These are phyloP conservation scores for Eulemur mongoz DNA, from an alignment of 2,797 vertebrate species.

Conservation along the genomic window DNA sequence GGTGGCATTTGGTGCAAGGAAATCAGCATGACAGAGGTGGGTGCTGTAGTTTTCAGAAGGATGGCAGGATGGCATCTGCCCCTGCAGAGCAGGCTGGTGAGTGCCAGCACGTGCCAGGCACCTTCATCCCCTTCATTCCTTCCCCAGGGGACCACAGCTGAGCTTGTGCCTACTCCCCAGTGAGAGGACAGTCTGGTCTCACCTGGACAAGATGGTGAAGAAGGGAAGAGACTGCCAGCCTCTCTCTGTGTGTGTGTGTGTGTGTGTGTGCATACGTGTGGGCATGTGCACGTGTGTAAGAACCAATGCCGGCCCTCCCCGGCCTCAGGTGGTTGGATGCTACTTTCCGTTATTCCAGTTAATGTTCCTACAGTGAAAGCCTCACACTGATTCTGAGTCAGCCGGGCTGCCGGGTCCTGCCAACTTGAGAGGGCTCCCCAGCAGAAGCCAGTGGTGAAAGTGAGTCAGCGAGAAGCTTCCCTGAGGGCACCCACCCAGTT, in stretches of 20 bases:
- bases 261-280: rapidly evolving
- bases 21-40: not conserved
- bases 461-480: not conserved
- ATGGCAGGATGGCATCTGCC: not conserved
- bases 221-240: not conserved
- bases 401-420: not conserved
- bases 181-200: not conserved
- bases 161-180: too few relatives aligned
- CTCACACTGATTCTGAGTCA: too few relatives aligned
- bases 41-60: not conserved
- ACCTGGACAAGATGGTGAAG: not conserved
- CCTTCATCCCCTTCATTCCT: not conserved
- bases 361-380: rapidly evolving
- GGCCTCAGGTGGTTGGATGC: not conserved
- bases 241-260: not conserved
- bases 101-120: too few relatives aligned
- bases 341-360: rapidly evolving
- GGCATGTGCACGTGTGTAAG: not conserved
- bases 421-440: not conserved
- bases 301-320: rapidly evolving
- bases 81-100: too few relatives aligned
- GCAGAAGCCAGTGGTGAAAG: not conserved
- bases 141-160: too few relatives aligned
- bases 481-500: rapidly evolving
- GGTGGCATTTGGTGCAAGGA: not conserved